Conservation (phyloP, 2,113 vertebrate genomes). For the Mesocricetus auratus region DNA sequence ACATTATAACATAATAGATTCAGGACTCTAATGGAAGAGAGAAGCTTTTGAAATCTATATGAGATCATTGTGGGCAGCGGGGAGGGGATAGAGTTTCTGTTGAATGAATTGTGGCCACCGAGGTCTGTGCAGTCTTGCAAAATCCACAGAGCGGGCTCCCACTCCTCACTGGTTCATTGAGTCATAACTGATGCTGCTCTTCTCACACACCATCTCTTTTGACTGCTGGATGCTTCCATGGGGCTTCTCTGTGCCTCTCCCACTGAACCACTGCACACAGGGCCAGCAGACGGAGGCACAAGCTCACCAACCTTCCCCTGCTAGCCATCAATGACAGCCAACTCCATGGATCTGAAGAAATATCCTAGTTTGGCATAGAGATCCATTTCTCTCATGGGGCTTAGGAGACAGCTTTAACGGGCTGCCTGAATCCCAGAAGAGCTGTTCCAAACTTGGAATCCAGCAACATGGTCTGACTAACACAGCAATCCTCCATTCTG, state of each 20-base stretch:
- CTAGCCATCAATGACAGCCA: background rate
- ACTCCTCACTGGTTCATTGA: rapidly evolving
- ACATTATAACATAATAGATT: background rate
- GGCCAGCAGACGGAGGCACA: background rate
- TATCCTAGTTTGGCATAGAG: background rate
- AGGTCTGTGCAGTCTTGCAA: too few relatives aligned
- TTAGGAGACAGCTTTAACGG: background rate
- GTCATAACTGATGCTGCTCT: background rate
- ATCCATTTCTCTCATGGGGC: background rate
- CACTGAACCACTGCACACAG: too few relatives aligned
- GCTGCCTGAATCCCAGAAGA: background rate
- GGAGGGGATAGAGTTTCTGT: too few relatives aligned
- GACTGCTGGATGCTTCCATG: background rate
- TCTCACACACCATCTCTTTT: background rate
- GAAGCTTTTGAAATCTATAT: slow-evolving; percentile 1
- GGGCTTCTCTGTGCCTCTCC: background rate
- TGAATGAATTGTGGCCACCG: background rate
- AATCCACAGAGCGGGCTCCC: background rate
- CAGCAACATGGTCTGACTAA: background rate
- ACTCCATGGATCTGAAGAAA: rapidly evolving
- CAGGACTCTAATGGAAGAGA: background rate
- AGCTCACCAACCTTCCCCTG: background rate
- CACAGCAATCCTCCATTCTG: background rate
- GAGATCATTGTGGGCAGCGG: background rate
- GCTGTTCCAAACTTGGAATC: slow-evolving; percentile 7